Percentiles rank a stretch among this genome's conserved stretches.
These are phyloP conservation scores for Diplodus sargus DNA, from an alignment of 2,797 vertebrate species.

Conservation along the genomic window DNA sequence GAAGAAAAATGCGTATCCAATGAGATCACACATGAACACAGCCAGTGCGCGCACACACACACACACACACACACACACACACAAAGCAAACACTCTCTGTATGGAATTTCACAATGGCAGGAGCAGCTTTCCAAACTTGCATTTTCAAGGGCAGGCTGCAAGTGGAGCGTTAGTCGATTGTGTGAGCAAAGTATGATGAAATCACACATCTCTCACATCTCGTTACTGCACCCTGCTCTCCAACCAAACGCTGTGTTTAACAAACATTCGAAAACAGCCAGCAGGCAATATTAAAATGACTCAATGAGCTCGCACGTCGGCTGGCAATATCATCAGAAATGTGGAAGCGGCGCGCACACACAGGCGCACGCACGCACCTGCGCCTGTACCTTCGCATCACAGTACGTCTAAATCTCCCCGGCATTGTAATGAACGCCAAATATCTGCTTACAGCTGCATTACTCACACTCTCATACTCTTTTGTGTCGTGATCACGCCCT, in stretches of 20 bases:
- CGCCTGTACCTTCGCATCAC: conserved; percentile 1
- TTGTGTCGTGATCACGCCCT: conserved; percentile 70
- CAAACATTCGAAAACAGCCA: conserved; percentile 67
- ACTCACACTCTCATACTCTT: conserved; percentile 66
- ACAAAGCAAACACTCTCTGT: conserved; percentile 31
- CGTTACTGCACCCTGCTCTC: conserved; percentile 47
- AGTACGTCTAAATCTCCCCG: conserved; percentile 29
- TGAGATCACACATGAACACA: conserved; percentile 1
- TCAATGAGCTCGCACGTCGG: conserved; percentile 35
- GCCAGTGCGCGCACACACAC: background rate
- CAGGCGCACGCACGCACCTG: conserved; percentile 22
- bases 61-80: background rate
- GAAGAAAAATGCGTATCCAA: background rate
- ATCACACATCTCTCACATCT: conserved; percentile 65
- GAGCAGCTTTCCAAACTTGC: conserved; percentile 49
- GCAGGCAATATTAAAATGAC: conserved; percentile 59
- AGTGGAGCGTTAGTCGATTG: conserved; percentile 38
- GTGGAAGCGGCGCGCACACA: background rate
- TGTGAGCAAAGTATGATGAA: conserved; percentile 66
- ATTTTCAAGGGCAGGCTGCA: conserved; percentile 55
- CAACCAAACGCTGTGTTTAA: conserved; percentile 53
- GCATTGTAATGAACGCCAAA: conserved; percentile 60
- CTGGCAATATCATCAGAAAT: conserved; percentile 25
- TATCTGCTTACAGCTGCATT: conserved; percentile 71
- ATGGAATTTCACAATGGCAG: conserved; percentile 43